Conservation (phyloP, 2,888 invertebrate species). For the Drosophila macrospina region DNA sequence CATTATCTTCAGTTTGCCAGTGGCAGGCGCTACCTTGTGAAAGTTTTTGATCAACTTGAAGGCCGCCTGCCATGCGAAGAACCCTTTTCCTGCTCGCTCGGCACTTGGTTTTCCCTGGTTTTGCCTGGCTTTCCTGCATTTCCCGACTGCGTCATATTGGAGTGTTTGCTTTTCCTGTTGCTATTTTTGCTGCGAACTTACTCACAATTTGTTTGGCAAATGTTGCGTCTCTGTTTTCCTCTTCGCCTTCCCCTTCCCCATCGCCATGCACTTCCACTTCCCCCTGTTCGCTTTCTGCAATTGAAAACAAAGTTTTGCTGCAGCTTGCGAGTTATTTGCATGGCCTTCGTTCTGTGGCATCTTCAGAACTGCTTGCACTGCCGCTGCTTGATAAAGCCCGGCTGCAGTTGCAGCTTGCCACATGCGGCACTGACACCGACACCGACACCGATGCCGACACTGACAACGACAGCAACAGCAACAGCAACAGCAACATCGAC, state of each 20-base stretch:
- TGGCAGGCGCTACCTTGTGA: conserved; percentile 46
- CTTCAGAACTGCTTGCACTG: conserved; percentile 38
- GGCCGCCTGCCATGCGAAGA: conserved; percentile 8
- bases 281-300: conserved; percentile 1
- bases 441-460: conserved; percentile 10
- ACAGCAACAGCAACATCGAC: conserved; percentile 25
- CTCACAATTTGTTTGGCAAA: conserved; percentile 78
- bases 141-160: conserved; percentile 34
- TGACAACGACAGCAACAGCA: conserved; percentile 4
- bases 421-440: conserved; percentile 51
- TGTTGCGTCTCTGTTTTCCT: conserved; percentile 48
- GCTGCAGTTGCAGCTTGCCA: conserved; percentile 47
- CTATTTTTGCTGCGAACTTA: conserved; percentile 64
- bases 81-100: conserved; percentile 1
- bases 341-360: conserved; percentile 33
- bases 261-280: too few relatives aligned
- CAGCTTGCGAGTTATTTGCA: conserved; percentile 53
- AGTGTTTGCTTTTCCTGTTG: conserved; percentile 65
- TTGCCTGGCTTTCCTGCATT: conserved; percentile 13
- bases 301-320: conserved; percentile 61
- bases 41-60: conserved; percentile 70
- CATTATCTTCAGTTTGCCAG: conserved; percentile 19
- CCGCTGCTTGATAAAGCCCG: conserved; percentile 59
- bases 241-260: too few relatives aligned
- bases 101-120: not conserved